Conservation (phyloP, 2,888 invertebrate species). For the Cephus nigrinus region DNA sequence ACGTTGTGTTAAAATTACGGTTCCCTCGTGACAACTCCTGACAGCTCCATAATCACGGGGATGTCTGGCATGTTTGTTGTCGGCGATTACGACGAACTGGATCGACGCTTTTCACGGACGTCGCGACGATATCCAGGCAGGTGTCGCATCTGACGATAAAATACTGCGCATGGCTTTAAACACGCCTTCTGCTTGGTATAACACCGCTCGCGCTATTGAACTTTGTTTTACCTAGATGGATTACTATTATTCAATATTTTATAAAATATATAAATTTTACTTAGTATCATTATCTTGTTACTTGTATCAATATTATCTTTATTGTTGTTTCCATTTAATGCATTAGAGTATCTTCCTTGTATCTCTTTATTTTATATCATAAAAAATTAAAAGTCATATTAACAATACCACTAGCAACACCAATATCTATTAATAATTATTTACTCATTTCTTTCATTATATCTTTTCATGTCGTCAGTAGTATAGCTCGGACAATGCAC, state of each 20-base stretch:
- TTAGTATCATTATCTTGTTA: background rate
- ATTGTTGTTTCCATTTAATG: background rate
- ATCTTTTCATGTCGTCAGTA: background rate
- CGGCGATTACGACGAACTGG: background rate
- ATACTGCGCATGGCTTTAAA: constrained; percentile 21
- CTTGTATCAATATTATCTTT: background rate
- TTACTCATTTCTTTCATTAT: background rate
- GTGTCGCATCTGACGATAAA: constrained; percentile 16
- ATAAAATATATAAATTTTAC: background rate
- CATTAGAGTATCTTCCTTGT: background rate
- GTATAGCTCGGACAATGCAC: background rate
- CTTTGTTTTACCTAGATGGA: background rate
- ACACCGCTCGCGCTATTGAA: constrained; percentile 10
- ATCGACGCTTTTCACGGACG: constrained; percentile 3
- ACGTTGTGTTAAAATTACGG: background rate
- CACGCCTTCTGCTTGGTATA: constrained; percentile 1
- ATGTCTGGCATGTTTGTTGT: background rate
- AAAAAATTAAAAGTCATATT: background rate
- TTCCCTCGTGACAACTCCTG: background rate
- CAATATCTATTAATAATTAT: too few species aligned
- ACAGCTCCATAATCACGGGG: background rate
- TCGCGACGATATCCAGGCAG: constrained; percentile 21
- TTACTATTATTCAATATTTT: background rate
- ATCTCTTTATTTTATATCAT: background rate
- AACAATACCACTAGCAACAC: background rate